Evolutionary conservation across 2,888 invertebrate genomes (phyloP), one percentile per base, ranked within the genome.

Genomic region (Nasonovia ribisnigri): DNA sequence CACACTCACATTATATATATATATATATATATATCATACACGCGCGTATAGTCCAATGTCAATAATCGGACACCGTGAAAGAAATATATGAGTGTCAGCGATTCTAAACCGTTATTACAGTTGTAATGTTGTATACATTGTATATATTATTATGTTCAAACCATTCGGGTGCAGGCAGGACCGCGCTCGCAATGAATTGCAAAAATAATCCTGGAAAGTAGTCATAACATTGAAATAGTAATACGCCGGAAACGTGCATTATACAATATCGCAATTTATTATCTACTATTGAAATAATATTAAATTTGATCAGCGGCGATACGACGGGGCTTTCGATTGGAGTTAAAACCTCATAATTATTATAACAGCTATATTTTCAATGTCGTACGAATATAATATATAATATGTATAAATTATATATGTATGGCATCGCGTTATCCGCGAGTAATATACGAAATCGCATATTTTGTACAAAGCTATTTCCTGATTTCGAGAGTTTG

Each of bases 171-270:
- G 36, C 36, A 20, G 36, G 36, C 36, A 20, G 36, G 36, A 16
- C 54, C 54, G 8, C 24, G 54, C 16, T 20, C 36, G 36, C 77
- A 20, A 36, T 36, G 77, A 77, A 77, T 77, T 20, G 36, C 20
- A 77, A 77, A 77, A 77, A 77, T 77, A 77, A 77, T 77, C 67
- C 77, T 77, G 77, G 77, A 77, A 77, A 77, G 20, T 20, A 77
- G 36, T 77, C 1, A 6, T 77, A 77, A 77, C 36, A 20, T 36
- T 20, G 77, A 8, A 77, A 77, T 36, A 36, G 16, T 77, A 77
- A 42, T 77, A 36, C 77, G 20, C 77, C 77, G 77, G 16, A 77
- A 77, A 77, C 36, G 77, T 77, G 77, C 20, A 77, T 77, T 77
- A 77, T 77, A 77, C 77, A 20, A 42, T 36, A 36, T 20, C 20